Percentiles rank a stretch among this genome's conserved stretches.
These are phyloP conservation scores for Perodicticus potto DNA, from an alignment of 2,797 vertebrate genomes.

Conservation along the genomic window DNA sequence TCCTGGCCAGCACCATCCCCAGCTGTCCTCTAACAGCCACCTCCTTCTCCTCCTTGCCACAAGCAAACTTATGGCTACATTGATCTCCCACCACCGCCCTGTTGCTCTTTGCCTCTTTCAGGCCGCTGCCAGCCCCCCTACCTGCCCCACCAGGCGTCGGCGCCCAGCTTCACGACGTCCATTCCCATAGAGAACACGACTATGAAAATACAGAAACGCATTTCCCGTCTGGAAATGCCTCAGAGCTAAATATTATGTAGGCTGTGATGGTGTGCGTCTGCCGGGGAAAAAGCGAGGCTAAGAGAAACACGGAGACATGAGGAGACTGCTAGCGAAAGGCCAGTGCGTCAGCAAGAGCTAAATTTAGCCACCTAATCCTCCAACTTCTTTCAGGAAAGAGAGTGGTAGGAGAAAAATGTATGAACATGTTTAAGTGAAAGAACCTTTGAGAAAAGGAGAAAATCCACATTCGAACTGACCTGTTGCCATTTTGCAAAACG, in stretches of 20 bases:
- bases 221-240: slow-evolving; percentile 58
- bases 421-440: slow-evolving; percentile 47
- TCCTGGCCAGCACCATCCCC: neutral
- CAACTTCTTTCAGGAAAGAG: slow-evolving; percentile 63
- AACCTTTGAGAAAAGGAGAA: neutral
- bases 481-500: neutral
- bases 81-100: neutral
- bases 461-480: neutral
- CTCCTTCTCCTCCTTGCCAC: neutral
- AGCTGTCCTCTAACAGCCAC: neutral
- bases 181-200: neutral
- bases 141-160: neutral
- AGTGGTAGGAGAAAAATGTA: neutral
- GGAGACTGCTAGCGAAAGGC: neutral
- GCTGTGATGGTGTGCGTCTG: slow-evolving; percentile 36
- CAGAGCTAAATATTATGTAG: slow-evolving; percentile 58
- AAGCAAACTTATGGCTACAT: neutral
- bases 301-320: neutral
- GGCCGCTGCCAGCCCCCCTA: neutral
- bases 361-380: slow-evolving; percentile 66
- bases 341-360: slow-evolving; percentile 68
- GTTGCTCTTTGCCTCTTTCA: neutral
- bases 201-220: slow-evolving; percentile 32
- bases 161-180: neutral
- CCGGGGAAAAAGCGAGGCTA: neutral